Evolutionary conservation across 2,113 vertebrate genomes (phyloP).

Genomic region (Suricata suricatta): DNA sequence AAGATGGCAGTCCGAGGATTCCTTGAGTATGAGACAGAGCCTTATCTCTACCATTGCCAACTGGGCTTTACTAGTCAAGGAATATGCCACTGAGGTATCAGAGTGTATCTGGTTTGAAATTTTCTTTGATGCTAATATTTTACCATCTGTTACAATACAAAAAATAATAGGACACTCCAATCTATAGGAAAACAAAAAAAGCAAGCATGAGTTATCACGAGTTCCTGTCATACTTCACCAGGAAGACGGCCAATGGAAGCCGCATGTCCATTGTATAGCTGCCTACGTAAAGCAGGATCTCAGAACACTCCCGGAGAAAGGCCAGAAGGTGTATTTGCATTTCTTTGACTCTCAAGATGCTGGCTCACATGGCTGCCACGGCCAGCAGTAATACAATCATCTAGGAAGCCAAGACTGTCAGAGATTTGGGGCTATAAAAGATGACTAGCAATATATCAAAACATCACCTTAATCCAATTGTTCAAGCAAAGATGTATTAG

Average conservation of each 20-base stretch:
- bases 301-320: background rate
- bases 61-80: background rate
- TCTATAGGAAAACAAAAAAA: background rate
- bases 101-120: background rate
- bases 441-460: slow-evolving; percentile 73
- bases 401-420: slow-evolving; percentile 55
- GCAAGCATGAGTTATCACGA: background rate
- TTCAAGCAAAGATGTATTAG: slow-evolving; percentile 65
- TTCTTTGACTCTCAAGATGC: slow-evolving; percentile 47
- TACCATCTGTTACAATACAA: slow-evolving; percentile 18
- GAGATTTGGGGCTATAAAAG: slow-evolving; percentile 62
- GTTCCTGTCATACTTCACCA: background rate
- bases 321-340: background rate
- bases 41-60: background rate
- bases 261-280: background rate
- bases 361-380: background rate
- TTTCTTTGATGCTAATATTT: slow-evolving; percentile 33
- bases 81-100: background rate
- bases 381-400: slow-evolving; percentile 55
- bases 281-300: slow-evolving; percentile 16
- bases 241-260: background rate
- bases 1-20: background rate
- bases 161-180: background rate
- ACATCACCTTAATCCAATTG: slow-evolving; percentile 72
- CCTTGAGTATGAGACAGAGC: background rate